Conservation (phyloP, 2,888 invertebrate species). For the Sesia apiformis region DNA sequence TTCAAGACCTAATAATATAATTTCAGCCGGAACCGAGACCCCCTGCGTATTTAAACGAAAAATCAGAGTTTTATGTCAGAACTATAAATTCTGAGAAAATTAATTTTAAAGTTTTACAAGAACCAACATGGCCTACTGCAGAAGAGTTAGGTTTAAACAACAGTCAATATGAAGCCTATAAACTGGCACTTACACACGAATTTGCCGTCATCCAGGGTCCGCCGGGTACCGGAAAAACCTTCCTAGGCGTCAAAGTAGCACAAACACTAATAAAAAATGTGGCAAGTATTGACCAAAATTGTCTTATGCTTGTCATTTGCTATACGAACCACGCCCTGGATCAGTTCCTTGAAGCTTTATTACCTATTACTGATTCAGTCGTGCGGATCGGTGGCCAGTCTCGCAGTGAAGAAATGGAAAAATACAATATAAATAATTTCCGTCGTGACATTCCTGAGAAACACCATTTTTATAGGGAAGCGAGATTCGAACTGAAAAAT, state of each 20-base stretch:
- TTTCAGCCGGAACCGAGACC: constrained; percentile 28
- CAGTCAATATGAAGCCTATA: constrained; percentile 79
- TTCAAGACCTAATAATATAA: no score
- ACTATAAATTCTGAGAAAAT: not conserved
- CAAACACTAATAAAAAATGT: constrained; percentile 77
- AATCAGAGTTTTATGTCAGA: constrained; percentile 7
- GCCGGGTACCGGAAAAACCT: constrained; percentile 91
- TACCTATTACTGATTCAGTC: constrained; percentile 72
- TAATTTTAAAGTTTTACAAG: constrained; percentile 27
- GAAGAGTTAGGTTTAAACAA: constrained; percentile 71
- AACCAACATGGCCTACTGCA: constrained; percentile 61
- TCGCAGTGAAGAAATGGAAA: constrained; percentile 58
- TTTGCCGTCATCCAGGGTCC: constrained; percentile 88
- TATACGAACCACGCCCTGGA: constrained; percentile 91
- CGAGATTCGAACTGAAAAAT: constrained; percentile 18
- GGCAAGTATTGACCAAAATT: constrained; percentile 11
- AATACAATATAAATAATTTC: constrained; percentile 56
- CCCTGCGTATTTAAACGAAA: constrained; percentile 27
- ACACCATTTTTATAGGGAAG: not conserved
- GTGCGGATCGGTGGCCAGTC: constrained; percentile 82
- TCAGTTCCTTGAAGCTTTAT: constrained; percentile 84
- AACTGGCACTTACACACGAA: constrained; percentile 79
- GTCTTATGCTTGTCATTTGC: constrained; percentile 82
- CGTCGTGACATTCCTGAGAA: constrained; percentile 19
- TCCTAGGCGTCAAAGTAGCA: constrained; percentile 82